Conservation (phyloP, 2,888 invertebrate genomes). For the Philonicus albiceps region DNA sequence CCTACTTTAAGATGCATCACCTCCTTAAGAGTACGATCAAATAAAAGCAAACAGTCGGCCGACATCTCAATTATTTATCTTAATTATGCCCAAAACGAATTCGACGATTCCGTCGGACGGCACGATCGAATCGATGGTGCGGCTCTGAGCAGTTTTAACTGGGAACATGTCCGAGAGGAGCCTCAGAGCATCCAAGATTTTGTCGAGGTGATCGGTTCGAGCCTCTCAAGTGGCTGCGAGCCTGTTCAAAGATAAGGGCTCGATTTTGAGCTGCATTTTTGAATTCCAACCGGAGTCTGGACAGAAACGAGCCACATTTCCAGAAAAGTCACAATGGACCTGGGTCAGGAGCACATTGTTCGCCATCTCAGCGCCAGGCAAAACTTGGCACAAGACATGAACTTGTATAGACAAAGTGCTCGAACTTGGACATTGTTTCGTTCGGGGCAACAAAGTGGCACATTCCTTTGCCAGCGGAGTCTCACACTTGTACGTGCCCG, state of each 20-base stretch:
- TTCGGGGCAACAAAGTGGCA: conserved; percentile 6
- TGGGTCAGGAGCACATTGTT: conserved; percentile 18
- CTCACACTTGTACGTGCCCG: conserved; percentile 23
- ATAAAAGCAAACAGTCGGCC: conserved; percentile 45
- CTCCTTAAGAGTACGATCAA: conserved; percentile 30
- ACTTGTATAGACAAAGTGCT: conserved; percentile 31
- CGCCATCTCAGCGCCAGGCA: not conserved
- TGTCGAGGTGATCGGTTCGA: conserved; percentile 45
- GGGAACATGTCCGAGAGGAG: conserved; percentile 8
- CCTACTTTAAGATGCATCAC: conserved; percentile 1
- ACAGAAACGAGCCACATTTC: not conserved
- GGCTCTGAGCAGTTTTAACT: not conserved
- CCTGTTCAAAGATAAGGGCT: not conserved
- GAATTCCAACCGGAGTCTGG: not conserved
- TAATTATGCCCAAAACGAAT: conserved; percentile 46
- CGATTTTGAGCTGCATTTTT: conserved; percentile 6
- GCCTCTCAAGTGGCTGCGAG: conserved; percentile 43
- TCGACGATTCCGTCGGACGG: not conserved
- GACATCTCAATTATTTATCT: conserved; percentile 49
- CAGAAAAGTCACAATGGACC: not conserved
- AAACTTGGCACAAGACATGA: not conserved
- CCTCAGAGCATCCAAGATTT: conserved; percentile 27
- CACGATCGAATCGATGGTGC: not conserved
- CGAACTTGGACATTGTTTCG: conserved; percentile 25
- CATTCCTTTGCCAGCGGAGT: conserved; percentile 12